Base-by-base conservation (phyloP, 2,888 invertebrate species). In the Hyles lineata region DNA sequence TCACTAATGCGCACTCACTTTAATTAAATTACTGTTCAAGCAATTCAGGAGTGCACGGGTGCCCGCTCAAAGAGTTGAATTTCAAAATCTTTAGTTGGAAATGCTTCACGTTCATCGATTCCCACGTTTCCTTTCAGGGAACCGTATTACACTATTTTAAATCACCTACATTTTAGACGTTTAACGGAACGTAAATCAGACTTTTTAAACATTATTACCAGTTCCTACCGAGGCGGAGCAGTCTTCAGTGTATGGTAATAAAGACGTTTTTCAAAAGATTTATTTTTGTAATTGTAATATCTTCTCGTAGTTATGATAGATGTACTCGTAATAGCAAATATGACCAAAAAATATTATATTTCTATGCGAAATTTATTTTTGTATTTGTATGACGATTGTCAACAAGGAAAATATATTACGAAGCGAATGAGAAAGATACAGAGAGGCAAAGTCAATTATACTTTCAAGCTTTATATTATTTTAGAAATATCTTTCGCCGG, bases 21-120 rank as follows among this genome's bases (percentile, higher is more conserved):
- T 92, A 92, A 92, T 93, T 90, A 89, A 91, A 92, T 92, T 91
- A 90, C 87, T 79, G 83, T 79, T 85, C 78, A 79, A 83, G 83
- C 83, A 83, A 87, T 88, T 83, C 84, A 84, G 83, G 83, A 85
- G 81, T 87, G 85, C 86, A 86, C 79, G 73, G 76, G 76, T 79
- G 77, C 77, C 72, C 76, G 77, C 78, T 85, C 84, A 87, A 87
- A 87, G 86, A 83, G 78, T 78, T 59, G 43, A 78, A 63, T 72
- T 74, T 75, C 50, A 63, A 61, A 62, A 61, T 21, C 72, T 17
- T 55, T 72, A 71, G 55, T 61, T 58, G 73, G 59, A 52, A 59
- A 70, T 59, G n/a, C 43, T 50, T 50, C 67, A 50, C 67, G 50
- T 50, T 67, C 23, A 50, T 67, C 23, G 67, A 50, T 50, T 50